Percentiles rank a stretch among this genome's conserved stretches.
These are phyloP conservation scores for Zalophus californianus DNA, from an alignment of 2,797 vertebrate species.

Conservation along the genomic window DNA sequence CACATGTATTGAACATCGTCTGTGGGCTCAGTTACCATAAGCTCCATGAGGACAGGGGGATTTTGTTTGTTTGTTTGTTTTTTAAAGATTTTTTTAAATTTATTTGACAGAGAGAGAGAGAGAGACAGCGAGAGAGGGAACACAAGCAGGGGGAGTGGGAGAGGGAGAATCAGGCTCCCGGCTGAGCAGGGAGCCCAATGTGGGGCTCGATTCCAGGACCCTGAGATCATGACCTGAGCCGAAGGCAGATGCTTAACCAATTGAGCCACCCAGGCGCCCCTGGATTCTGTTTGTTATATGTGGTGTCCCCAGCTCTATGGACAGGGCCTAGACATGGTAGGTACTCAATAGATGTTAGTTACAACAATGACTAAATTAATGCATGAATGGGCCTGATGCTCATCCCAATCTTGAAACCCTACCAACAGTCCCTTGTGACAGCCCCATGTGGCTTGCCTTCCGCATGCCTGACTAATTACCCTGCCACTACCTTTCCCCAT, in stretches of 20 bases:
- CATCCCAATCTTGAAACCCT: not conserved
- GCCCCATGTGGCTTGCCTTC: not conserved
- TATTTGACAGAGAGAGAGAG: no score
- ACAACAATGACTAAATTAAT: not conserved
- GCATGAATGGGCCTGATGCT: not conserved
- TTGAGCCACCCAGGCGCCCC: no score
- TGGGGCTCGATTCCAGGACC: no score
- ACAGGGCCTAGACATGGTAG: not conserved
- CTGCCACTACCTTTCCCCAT: not conserved
- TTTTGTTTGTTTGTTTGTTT: not conserved
- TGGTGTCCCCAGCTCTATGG: not conserved
- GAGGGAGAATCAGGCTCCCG: no score
- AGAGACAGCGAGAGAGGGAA: no score
- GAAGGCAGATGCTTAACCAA: no score
- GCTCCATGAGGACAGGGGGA: not conserved
- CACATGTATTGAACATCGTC: not conserved
- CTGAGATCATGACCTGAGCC: no score
- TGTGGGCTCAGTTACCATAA: not conserved
- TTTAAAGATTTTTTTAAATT: no score
- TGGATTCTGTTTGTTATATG: not conserved
- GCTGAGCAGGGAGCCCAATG: no score
- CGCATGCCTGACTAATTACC: not conserved
- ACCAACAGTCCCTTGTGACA: not conserved
- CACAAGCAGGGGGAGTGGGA: no score
- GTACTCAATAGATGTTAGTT: not conserved